These are phyloP conservation scores for Diglossa cyanea DNA, from an alignment of 2,797 vertebrate species.

Conservation along the genomic window DNA sequence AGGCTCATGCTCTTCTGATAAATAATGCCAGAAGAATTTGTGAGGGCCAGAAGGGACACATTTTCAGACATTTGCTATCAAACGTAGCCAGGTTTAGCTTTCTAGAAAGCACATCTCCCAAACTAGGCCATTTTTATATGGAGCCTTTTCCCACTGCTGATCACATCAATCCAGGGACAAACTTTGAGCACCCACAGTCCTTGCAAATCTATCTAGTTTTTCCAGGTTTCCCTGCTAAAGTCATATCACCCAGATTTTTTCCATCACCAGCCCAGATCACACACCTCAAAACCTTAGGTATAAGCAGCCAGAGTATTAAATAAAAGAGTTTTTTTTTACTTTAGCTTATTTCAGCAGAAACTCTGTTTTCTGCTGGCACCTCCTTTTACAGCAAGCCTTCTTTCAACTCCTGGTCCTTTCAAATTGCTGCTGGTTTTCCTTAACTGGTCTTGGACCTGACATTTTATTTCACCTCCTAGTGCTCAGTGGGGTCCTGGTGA, in stretches of 20 bases:
- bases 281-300: rapidly evolving
- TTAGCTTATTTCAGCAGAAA: not conserved
- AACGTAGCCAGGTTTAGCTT: not conserved
- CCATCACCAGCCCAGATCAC: not conserved
- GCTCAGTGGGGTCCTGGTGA: rapidly evolving
- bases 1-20: not conserved
- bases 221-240: rapidly evolving
- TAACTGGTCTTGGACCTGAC: rapidly evolving
- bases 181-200: rapidly evolving
- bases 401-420: rapidly evolving
- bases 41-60: not conserved
- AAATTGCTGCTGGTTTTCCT: not conserved
- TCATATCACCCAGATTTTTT: not conserved
- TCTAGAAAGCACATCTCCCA: not conserved
- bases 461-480: not conserved
- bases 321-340: rapidly evolving
- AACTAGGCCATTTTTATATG: not conserved
- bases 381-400: rapidly evolving
- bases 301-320: rapidly evolving
- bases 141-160: not conserved
- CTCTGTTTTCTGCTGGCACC: rapidly evolving
- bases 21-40: not conserved
- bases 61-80: not conserved
- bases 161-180: not conserved
- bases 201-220: not conserved